Evolutionary conservation across 2,797 vertebrate species (phyloP), one percentile per base, ranked within the genome.

Genomic region (Ptychadena robeensis): DNA sequence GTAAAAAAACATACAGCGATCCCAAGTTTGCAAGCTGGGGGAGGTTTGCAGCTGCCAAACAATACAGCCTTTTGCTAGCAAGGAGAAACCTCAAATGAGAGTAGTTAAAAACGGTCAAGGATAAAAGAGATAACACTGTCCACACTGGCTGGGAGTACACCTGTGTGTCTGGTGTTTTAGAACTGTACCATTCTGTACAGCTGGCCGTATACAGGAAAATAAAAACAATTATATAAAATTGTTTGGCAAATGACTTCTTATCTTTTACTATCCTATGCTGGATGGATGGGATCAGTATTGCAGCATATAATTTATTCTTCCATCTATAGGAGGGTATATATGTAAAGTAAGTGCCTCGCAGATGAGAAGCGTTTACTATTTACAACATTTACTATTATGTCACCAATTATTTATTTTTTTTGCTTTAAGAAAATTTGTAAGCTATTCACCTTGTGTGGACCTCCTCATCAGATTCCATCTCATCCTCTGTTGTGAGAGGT

Each of bases 401-500:
- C n/a, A n/a, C n/a, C n/a, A n/a, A n/a, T n/a, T n/a, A n/a, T n/a
- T n/a, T n/a, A n/a, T n/a, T 44, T 40, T 11, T n/a, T 25, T 59
- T 1, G 2, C 1, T n/a, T 25, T 18, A 22, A 25, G 53, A 53
- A 40, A 40, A 53, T 8, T 18, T 38, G 37, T 38, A 38, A 18
- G 15, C 4, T 38, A 37, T 87, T 91, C 73, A 87, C 94, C 93
- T 91, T 87, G 89, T 94, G 40, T 92, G 89, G 31, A 89, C 91
- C 85, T 94, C 94, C 0, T 94, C 94, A 83, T 94, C 93, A 0
- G 92, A 93, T 75, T 93, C 93, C 31, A 88, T 92, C 84, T 95
- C 94, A 66, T 95, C 94, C 0, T 95, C 94, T 0, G 94, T 94
- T 0, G 94, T 95, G 38, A 94, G 89, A 0, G 94, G 94, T 0